Evolutionary conservation across 2,888 invertebrate species (phyloP), one percentile per base, ranked within the genome.

Genomic region (Tillus elongatus): DNA sequence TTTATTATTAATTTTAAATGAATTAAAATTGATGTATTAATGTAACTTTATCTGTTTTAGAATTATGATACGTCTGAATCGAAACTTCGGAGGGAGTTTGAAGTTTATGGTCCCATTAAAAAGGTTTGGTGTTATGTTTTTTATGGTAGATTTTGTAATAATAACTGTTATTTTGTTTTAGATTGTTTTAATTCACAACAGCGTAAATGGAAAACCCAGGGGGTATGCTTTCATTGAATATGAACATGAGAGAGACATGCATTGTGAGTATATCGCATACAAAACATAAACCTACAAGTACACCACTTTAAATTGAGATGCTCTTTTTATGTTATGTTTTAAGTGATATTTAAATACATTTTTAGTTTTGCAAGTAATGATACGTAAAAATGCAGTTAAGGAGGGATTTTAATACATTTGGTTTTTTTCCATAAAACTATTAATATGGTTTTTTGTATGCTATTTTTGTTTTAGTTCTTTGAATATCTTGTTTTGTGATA

Each of bases 181-280:
- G 89, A 95, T 96, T 60, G 77, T 82, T 49, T 75, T 97, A 64
- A 82, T 88, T 46, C 85, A 82, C 61, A 90, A 90, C 68, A 83
- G 80, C 48, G 77, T 84, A 46, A 82, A 79, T 60, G 86, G 82
- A 52, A 98, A 97, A 70, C 97, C 96, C 6, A 77, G 97, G 51
- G 98, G 98, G 44, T 98, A 97, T 71, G 97, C 97, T 30, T 99
- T 98, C 76, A 95, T 98, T 58, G 98, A 98, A 68, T 98, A 95
- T 70, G 96, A 97, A 67, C 93, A 96, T 67, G 97, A 97, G 68
- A 72, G 95, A 44, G 98, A 99, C 69, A 99, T 98, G 98, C 97
- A 97, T 71, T 91, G 95, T 95, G 76, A 89, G 93, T 91, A 71
- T 19, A 8, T 8, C n/a, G 6, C 24, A 19, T 19, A 8, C 24